These are phyloP conservation scores for Autographa pulchrina DNA, from an alignment of 2,888 invertebrate species.

Conservation along the genomic window DNA sequence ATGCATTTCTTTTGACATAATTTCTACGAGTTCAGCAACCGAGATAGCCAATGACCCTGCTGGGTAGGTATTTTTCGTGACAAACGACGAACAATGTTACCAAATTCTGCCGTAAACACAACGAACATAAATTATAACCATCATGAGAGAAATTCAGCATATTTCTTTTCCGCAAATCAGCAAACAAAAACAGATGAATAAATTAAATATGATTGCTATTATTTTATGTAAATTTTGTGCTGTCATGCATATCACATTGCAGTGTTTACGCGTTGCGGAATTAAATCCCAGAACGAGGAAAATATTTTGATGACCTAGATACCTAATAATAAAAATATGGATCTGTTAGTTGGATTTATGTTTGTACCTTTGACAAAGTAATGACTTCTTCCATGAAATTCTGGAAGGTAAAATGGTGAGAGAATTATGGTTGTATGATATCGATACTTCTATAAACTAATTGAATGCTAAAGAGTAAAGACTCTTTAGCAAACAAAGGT, in stretches of 20 bases:
- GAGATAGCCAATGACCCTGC: too few relatives aligned
- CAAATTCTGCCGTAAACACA: neutral
- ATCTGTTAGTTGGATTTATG: neutral
- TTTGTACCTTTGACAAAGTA: neutral
- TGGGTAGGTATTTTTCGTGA: too few relatives aligned
- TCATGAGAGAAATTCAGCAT: neutral
- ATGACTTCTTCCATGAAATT: too few relatives aligned
- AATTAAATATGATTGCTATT: slow-evolving; percentile 1
- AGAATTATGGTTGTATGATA: too few relatives aligned
- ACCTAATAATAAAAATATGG: slow-evolving; percentile 3
- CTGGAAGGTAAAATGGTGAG: too few relatives aligned
- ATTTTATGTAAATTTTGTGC: slow-evolving; percentile 1
- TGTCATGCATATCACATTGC: neutral
- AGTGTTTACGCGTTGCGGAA: neutral
- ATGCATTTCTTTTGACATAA: too few relatives aligned
- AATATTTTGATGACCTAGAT: slow-evolving; percentile 9
- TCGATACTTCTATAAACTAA: too few relatives aligned
- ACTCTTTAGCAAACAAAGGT: too few relatives aligned
- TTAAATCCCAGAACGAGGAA: neutral
- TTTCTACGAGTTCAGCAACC: too few relatives aligned
- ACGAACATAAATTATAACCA: neutral
- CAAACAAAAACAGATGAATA: slow-evolving; percentile 2
- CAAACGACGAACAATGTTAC: too few relatives aligned
- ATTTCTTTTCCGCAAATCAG: neutral
- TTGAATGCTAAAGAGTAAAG: too few relatives aligned